Base-by-base conservation (phyloP, 2,888 invertebrate genomes). In the Galerucella pusilla region DNA sequence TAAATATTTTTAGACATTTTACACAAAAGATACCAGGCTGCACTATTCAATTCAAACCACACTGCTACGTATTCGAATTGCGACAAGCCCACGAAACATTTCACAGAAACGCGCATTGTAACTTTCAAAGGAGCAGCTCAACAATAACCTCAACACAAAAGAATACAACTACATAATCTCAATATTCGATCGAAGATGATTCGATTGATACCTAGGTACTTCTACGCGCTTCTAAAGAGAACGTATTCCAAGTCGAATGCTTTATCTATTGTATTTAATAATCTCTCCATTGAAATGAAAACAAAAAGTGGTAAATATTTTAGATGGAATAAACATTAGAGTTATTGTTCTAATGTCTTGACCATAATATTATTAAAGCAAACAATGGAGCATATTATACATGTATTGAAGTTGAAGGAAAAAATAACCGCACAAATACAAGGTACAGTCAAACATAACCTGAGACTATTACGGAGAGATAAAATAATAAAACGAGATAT, bases 131-230 rank as follows among this genome's bases (percentile, higher is more conserved):
- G 74, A 75, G 68, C 71, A 71, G 74, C 67, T 52, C 63, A 63
- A 74, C 71, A 74, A 74, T 74, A 54, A 71, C 14, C 71, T n/a
- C 42, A 63, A 63, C 64, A 70, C 71, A 75, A 71, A 75, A 71
- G 71, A 64, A 59, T 52, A 71, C 71, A 68, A 71, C 68, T 75
- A 57, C 68, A 71, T 75, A 75, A 75, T 75, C 75, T 75, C 63
- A 49, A 68, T 68, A 64, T 68, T 68, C 52, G 68, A 61, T 74
- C 54, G 61, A 61, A 68, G 49, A 42, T 42, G 35, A 74, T 74
- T 74, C 63, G 42, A 42, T 63, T 20, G 59, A 59, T 59, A 59
- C 59, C 49, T 12, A 57, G 42, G 35, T 63, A 63, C 63, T 42
- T 63, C 42, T 63, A 35, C 16, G 35, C 35, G 35, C 42, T 42